Conservation (phyloP, 1,140 invertebrate genomes). For the Brachionus rubens region DNA sequence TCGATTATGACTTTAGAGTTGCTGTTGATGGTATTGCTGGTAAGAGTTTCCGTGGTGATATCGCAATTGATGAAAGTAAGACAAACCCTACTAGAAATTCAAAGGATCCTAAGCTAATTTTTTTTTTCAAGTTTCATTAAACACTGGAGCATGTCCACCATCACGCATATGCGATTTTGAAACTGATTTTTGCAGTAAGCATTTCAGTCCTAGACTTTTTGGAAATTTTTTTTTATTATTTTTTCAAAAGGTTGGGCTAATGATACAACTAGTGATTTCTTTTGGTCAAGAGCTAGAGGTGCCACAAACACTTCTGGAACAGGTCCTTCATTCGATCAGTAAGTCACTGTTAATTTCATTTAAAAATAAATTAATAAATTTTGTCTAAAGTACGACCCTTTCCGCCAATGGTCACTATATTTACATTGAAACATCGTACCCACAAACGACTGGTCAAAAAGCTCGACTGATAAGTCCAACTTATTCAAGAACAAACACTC, state of each 20-base stretch:
- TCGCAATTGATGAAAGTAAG: slow-evolving; percentile 8
- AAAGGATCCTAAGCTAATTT: neutral
- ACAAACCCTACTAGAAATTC: neutral
- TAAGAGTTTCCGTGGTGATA: neutral
- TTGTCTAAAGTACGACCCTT: neutral
- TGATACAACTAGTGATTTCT: slow-evolving; percentile 44
- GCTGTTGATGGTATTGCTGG: slow-evolving; percentile 38
- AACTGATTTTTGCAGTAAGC: slow-evolving; percentile 50
- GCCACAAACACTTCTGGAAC: slow-evolving; percentile 50
- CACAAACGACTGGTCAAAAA: slow-evolving; percentile 51
- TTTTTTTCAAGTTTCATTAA: slow-evolving; percentile 11
- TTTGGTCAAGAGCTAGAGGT: slow-evolving; percentile 35
- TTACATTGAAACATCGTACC: slow-evolving; percentile 49
- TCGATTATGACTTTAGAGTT: slow-evolving; percentile 19
- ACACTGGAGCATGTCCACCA: neutral
- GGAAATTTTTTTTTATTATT: slow-evolving; percentile 5
- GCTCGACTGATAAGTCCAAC: slow-evolving; percentile 52
- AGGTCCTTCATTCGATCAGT: slow-evolving; percentile 54
- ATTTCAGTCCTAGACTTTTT: neutral
- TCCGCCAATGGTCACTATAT: slow-evolving; percentile 31
- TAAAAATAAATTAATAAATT: neutral
- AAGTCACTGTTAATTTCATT: neutral
- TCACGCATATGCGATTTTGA: slow-evolving; percentile 53
- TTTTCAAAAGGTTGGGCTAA: slow-evolving; percentile 50
- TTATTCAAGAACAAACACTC: neutral